phyloP scores from a whole-genome alignment of 1,140 invertebrate genomes.

The Plectrocnemia conspersa region DNA sequence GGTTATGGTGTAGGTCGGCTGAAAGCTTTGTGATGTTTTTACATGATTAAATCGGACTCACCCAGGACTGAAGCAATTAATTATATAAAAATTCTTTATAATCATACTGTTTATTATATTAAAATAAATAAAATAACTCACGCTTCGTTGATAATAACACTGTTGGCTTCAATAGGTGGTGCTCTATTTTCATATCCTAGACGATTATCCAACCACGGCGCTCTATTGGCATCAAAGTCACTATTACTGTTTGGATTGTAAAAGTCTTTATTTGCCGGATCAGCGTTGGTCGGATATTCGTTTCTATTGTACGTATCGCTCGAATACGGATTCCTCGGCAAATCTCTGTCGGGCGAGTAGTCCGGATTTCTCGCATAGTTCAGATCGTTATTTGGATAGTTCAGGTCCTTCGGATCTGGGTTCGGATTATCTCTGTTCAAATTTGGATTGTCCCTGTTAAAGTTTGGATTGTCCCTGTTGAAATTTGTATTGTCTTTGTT shows the following conservation, averaged over 20 bases:
- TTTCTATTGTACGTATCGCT: constrained; percentile 28
- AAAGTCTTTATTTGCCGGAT: constrained; percentile 36
- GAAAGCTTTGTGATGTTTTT: too few species aligned
- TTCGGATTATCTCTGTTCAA: constrained; percentile 18
- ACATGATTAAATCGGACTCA: constrained; percentile 15
- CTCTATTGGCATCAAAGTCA: constrained; percentile 39
- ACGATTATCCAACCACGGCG: constrained; percentile 39
- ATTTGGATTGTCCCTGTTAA: constrained; percentile 17
- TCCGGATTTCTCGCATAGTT: constrained; percentile 12
- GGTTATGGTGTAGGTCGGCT: background rate
- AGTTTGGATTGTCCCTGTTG: constrained; percentile 15
- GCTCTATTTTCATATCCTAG: constrained; percentile 39
- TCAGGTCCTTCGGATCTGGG: constrained; percentile 14
- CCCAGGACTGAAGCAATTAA: constrained; percentile 25
- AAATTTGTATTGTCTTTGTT: constrained; percentile 28
- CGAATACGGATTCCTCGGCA: constrained; percentile 26
- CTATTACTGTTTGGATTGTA: constrained; percentile 37
- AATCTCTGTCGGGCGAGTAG: constrained; percentile 3
- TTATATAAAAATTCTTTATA: constrained; percentile 3
- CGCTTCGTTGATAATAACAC: constrained; percentile 58
- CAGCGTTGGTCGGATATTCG: constrained; percentile 30
- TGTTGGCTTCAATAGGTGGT: constrained; percentile 46
- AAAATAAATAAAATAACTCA: constrained; percentile 42
- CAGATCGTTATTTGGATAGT: constrained; percentile 18
- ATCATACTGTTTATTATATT: constrained; percentile 16